Conservation (phyloP, 2,797 vertebrate genomes). For the Sebastes hubbsi region DNA sequence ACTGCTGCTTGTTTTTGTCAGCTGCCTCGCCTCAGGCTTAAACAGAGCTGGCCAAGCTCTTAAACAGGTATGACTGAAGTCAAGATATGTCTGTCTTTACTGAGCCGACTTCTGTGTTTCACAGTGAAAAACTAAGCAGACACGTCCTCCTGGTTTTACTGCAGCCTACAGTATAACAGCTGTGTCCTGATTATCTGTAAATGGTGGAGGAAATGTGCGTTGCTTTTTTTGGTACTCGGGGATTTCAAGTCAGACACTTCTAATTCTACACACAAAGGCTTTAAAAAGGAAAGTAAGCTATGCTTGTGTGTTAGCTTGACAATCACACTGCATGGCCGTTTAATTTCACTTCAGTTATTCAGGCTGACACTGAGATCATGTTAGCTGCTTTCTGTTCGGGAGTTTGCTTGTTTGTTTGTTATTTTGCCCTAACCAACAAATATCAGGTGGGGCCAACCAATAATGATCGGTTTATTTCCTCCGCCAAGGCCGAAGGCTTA, state of each 20-base stretch:
- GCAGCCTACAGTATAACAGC: neutral
- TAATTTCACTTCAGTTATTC: neutral
- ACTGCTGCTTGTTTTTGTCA: conserved; percentile 39
- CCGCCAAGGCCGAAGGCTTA: no score
- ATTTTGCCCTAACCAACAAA: neutral
- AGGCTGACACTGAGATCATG: neutral
- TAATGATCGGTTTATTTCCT: no score
- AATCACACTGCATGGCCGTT: neutral
- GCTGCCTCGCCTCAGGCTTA: conserved; percentile 33
- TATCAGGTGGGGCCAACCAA: neutral
- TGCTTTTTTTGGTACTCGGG: neutral
- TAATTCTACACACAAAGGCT: neutral
- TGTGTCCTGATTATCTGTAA: neutral
- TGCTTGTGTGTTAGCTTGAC: neutral
- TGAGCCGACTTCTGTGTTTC: neutral
- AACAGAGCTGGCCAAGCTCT: conserved; percentile 46
- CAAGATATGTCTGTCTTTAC: neutral
- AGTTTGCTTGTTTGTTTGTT: neutral
- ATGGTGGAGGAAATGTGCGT: neutral
- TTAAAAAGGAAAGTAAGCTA: neutral
- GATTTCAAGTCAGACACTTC: neutral
- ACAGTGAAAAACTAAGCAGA: neutral
- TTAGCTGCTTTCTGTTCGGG: neutral
- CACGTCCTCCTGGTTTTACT: neutral
- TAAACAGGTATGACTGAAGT: conserved; percentile 39